A percentile compares a stretch with the other conserved stretches of the same genome.
Conservation (phyloP, 1,140 invertebrate species). For the Cyclargus thomasi region DNA sequence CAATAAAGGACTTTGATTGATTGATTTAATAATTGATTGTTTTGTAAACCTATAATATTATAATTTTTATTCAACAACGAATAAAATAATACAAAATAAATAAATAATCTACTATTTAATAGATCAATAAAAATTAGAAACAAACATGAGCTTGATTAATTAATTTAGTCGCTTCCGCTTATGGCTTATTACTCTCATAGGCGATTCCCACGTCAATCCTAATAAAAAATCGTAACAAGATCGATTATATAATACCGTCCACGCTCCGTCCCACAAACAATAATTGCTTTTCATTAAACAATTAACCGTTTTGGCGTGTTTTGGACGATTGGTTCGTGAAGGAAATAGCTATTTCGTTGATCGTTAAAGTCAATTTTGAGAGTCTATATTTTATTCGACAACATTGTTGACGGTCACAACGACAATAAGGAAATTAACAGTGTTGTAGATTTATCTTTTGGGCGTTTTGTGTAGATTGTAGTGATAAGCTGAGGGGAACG, state of each 20-base stretch:
- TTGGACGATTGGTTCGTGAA: slow-evolving; percentile 28
- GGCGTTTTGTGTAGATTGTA: neutral
- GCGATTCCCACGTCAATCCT: slow-evolving; percentile 60
- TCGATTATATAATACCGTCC: slow-evolving; percentile 50
- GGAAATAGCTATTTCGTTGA: slow-evolving; percentile 25
- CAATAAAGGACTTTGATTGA: too few relatives aligned
- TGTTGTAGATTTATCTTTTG: slow-evolving; percentile 9
- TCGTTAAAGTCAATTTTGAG: slow-evolving; percentile 11
- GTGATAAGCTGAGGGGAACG: neutral
- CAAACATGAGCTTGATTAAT: slow-evolving; percentile 13
- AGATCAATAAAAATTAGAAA: neutral
- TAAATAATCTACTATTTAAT: neutral
- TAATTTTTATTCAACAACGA: too few relatives aligned
- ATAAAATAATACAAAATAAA: too few relatives aligned
- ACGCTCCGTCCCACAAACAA: slow-evolving; percentile 35
- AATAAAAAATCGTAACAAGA: slow-evolving; percentile 52
- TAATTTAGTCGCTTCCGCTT: slow-evolving; percentile 28
- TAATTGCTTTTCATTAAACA: slow-evolving; percentile 63
- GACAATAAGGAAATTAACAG: slow-evolving; percentile 6
- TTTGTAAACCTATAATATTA: too few relatives aligned
- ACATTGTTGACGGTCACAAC: slow-evolving; percentile 11
- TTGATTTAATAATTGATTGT: slow-evolving; percentile 23
- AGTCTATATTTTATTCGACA: slow-evolving; percentile 1
- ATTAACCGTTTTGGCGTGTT: slow-evolving; percentile 48
- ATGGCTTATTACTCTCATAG: slow-evolving; percentile 28